Evolutionary conservation across 1,140 invertebrate genomes (phyloP), one percentile per base, ranked within the genome.

Genomic region (Ostrea edulis): DNA sequence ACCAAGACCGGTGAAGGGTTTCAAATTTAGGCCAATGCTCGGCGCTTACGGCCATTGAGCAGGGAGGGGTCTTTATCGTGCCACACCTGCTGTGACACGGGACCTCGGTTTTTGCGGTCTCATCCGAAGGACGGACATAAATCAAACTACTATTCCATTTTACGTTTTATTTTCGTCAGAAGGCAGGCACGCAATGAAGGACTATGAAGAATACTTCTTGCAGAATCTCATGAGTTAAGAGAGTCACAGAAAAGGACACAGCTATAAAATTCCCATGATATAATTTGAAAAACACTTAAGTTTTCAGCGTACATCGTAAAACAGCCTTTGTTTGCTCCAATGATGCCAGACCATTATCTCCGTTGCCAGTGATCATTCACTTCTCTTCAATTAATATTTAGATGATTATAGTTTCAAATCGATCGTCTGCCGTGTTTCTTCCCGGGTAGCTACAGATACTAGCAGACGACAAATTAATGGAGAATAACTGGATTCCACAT

Each of bases 361-460:
- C 68, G 68, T 35, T 17, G 22, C 68, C 11, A 77, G 12, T 77
- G 68, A 77, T 25, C 25, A 77, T 35, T 77, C 29, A 77, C 29
- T 77, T 77, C 68, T 77, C 68, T 29, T 77, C 25, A 77, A 77
- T 77, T 77, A 77, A 35, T 77, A 77, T 25, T 77, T 35, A 77
- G 68, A 77, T 77, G 35, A 77, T 77, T 77, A 62, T n/a, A 77
- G 68, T 77, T 77, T 77, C 25, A 77, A 77, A 77, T 77, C 68
- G 68, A 77, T 77, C 68, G 29, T 77, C 22, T 35, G 29, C 68
- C 9, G 25, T 35, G 29, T 35, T 68, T 25, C 25, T 77, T 22
- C 25, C 68, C 68, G 68, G 25, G 25, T 77, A 35, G 68, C 1
- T 35, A 77, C 22, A 35, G 25, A 25, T 14, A 12, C 29, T 20